Conservation (phyloP, 2,113 vertebrate genomes). For the Protobothrops mucrosquamatus region DNA sequence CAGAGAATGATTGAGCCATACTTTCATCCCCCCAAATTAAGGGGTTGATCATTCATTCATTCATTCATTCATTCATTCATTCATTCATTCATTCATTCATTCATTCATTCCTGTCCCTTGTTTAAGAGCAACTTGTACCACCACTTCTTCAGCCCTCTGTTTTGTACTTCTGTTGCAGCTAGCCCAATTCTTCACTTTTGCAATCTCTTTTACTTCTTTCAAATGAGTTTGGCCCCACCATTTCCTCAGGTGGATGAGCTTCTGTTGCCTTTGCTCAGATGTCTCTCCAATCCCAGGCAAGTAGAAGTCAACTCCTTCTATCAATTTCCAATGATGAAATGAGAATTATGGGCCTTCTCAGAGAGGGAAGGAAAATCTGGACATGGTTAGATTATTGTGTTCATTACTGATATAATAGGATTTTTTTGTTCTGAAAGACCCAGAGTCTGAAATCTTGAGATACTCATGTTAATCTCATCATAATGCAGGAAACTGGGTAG, state of each 20-base stretch:
- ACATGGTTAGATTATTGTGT: background rate
- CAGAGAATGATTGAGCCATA: no score
- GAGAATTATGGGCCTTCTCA: background rate
- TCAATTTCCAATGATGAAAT: background rate
- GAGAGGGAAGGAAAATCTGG: background rate
- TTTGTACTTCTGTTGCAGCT: background rate
- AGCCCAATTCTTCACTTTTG: background rate
- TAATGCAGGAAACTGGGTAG: background rate
- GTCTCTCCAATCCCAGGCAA: background rate
- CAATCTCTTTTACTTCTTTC: background rate
- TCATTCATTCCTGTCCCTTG: background rate
- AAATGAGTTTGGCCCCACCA: background rate
- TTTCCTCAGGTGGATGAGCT: background rate
- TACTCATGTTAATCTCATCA: background rate
- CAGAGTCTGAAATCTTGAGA: background rate
- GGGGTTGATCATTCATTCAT: background rate
- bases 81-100: no score
- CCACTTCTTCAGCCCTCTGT: background rate
- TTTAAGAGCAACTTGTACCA: background rate
- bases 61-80: background rate
- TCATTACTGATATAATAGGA: background rate
- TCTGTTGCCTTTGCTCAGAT: background rate
- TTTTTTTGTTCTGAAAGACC: background rate
- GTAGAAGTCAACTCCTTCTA: background rate
- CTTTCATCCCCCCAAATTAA: background rate